A percentile compares a stretch with the other conserved stretches of the same genome.
Conservation (phyloP, 2,113 vertebrate species). For the Passer domesticus region DNA sequence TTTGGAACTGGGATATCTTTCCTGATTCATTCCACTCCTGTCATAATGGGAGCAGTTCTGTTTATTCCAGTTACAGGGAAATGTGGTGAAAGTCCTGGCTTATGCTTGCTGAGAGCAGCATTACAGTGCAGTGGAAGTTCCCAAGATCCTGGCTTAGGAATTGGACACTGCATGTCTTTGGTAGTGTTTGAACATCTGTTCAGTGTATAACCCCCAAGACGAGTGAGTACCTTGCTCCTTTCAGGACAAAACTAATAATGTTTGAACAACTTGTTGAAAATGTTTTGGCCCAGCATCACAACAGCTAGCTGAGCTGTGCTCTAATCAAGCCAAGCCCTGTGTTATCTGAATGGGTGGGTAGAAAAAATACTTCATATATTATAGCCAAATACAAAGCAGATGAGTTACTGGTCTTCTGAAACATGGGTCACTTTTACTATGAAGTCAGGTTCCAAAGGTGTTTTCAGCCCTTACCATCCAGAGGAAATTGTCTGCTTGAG, state of each 20-base stretch:
- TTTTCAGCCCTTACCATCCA: neutral
- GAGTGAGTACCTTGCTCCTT: neutral
- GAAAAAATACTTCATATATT: neutral
- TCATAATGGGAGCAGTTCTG: neutral
- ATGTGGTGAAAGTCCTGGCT: neutral
- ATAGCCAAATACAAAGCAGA: neutral
- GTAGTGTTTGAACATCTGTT: conserved; percentile 23
- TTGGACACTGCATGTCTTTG: neutral
- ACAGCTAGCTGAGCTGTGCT: neutral
- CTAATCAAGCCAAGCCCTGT: neutral
- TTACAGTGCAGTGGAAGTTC: neutral
- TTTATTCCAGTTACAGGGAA: neutral
- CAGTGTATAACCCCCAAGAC: neutral
- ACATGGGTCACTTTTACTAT: neutral
- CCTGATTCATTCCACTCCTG: neutral
- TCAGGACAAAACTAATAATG: neutral
- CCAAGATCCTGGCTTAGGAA: neutral
- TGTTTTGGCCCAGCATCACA: neutral
- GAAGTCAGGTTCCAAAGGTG: neutral
- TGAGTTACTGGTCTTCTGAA: neutral
- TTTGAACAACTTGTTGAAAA: conserved; percentile 26
- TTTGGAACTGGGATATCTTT: neutral
- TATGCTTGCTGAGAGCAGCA: neutral
- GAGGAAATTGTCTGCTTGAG: neutral
- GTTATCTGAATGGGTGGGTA: neutral